Percentiles rank a stretch among this genome's conserved stretches.
Evolutionary conservation across 2,113 vertebrate genomes (phyloP).

Genomic region (Hemicordylus capensis): DNA sequence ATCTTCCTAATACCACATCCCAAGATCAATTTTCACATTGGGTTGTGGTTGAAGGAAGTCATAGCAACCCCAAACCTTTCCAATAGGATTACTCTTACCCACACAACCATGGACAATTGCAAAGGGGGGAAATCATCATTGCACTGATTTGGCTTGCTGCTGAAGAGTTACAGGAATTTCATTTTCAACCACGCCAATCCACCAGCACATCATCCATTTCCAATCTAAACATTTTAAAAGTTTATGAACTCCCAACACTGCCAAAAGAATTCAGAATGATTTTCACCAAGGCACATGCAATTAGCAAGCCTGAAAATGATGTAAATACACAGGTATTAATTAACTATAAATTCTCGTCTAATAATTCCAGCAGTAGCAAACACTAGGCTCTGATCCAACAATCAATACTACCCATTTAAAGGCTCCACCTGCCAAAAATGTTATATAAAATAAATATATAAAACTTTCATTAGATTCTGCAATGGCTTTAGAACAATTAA

Average conservation of each 20-base stretch:
- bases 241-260: not conserved
- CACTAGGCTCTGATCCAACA: conserved; percentile 68
- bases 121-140: not conserved
- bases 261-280: conserved; percentile 31
- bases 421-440: conserved; percentile 71
- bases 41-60: not conserved
- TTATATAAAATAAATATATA: conserved; percentile 72
- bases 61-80: not conserved
- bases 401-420: conserved; percentile 61
- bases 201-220: not conserved
- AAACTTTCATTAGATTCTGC: conserved; percentile 73
- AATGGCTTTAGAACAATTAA: conserved; percentile 70
- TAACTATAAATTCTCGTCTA: conserved; percentile 63
- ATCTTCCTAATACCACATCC: not conserved
- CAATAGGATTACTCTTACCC: not conserved
- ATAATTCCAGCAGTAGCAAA: conserved; percentile 62
- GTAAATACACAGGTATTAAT: conserved; percentile 74
- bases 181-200: not conserved
- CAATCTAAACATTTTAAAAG: conserved; percentile 19
- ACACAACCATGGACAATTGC: not conserved
- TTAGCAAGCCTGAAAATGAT: conserved; percentile 63
- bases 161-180: not conserved
- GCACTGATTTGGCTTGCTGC: not conserved
- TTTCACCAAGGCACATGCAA: conserved; percentile 33
- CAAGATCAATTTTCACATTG: not conserved